phyloP scores from a whole-genome alignment of 2,888 invertebrate genomes.

The Aleiodes alternator region DNA sequence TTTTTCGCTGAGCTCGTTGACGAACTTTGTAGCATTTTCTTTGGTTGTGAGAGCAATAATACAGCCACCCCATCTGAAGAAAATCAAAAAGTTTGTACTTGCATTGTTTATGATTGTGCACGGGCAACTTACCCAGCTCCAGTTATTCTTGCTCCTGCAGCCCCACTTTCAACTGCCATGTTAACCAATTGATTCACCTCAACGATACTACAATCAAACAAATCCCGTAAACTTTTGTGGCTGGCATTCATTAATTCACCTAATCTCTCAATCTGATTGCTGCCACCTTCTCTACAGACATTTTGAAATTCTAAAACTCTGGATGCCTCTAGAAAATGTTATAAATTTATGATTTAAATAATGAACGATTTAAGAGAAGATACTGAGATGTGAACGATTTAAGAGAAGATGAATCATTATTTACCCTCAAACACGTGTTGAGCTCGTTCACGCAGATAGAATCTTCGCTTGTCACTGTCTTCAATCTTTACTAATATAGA shows the following conservation, averaged over 20 bases:
- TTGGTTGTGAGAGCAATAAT: slow-evolving; percentile 88
- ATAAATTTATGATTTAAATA: slow-evolving; percentile 33
- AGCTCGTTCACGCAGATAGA: slow-evolving; percentile 90
- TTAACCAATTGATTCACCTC: slow-evolving; percentile 89
- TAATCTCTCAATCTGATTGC: slow-evolving; percentile 78
- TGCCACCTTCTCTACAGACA: slow-evolving; percentile 66
- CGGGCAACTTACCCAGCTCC: slow-evolving; percentile 86
- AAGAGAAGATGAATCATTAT: slow-evolving; percentile 40
- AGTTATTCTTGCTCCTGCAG: slow-evolving; percentile 92
- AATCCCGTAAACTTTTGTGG: slow-evolving; percentile 88
- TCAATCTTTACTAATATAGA: slow-evolving; percentile 81
- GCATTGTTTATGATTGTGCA: slow-evolving; percentile 5
- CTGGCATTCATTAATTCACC: slow-evolving; percentile 93
- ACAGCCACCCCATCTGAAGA: slow-evolving; percentile 97
- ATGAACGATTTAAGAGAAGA: slow-evolving; percentile 21
- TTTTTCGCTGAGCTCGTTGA: slow-evolving; percentile 81
- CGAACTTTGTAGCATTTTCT: slow-evolving; percentile 82
- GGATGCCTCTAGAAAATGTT: slow-evolving; percentile 83
- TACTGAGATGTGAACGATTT: slow-evolving; percentile 6
- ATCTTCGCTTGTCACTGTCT: slow-evolving; percentile 80
- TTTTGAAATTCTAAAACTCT: slow-evolving; percentile 80
- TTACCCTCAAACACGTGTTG: slow-evolving; percentile 90
- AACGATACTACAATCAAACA: slow-evolving; percentile 96
- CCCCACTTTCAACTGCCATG: slow-evolving; percentile 81
- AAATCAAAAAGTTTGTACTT: slow-evolving; percentile 48